Percentiles rank a stretch among this genome's conserved stretches.
Conservation (phyloP, 2,888 invertebrate species). For the Sinelater perroti region DNA sequence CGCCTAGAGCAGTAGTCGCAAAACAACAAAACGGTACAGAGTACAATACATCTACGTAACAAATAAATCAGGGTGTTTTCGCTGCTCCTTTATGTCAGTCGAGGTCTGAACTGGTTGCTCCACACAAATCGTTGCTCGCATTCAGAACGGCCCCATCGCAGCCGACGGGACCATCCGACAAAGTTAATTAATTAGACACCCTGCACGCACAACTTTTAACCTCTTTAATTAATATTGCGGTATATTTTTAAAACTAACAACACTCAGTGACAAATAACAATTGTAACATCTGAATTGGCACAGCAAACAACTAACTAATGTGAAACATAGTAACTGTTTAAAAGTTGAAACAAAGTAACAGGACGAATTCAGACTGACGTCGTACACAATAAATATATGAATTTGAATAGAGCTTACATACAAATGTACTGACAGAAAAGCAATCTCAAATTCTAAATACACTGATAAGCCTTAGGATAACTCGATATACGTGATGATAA, state of each 20-base stretch:
- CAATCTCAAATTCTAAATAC: constrained; percentile 49
- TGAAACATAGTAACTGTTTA: constrained; percentile 27
- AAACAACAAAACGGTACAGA: constrained; percentile 30
- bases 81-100: too few relatives aligned
- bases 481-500: constrained; percentile 43
- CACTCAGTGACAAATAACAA: constrained; percentile 39
- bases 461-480: constrained; percentile 47
- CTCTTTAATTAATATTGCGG: constrained; percentile 34
- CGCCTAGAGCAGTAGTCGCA: constrained; percentile 16
- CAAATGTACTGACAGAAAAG: constrained; percentile 47
- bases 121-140: too few relatives aligned
- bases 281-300: constrained; percentile 39
- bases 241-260: constrained; percentile 33
- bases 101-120: too few relatives aligned
- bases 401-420: constrained; percentile 47
- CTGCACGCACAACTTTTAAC: constrained; percentile 35
- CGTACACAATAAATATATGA: constrained; percentile 43
- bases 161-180: too few relatives aligned
- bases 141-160: too few relatives aligned
- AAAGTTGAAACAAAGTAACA: constrained; percentile 35
- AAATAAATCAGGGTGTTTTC: constrained; percentile 32
- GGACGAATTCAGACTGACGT: constrained; percentile 44
- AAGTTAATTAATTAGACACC: constrained; percentile 38
- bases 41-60: constrained; percentile 27
- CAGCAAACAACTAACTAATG: constrained; percentile 39